Base-by-base conservation (phyloP, 2,797 vertebrate species). In the Apogon talboti region DNA sequence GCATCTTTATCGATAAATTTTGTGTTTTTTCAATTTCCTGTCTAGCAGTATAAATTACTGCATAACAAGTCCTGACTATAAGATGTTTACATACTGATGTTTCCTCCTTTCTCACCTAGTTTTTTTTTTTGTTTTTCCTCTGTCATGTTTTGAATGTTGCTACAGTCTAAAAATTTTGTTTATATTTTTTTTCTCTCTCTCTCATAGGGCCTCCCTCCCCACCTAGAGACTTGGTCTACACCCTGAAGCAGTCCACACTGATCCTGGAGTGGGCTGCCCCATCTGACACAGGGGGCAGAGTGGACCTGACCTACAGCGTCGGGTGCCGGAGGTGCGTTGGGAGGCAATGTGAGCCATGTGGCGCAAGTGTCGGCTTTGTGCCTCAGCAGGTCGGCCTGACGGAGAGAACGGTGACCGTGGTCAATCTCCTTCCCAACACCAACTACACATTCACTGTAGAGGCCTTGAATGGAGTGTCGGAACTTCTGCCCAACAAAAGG, bases 391-490 rank as follows among this genome's bases (percentile, higher is more conserved):
- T 89, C 0, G 95, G 95, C 48, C 90, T 98, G 66, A 94, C 92
- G 8, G 95, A 94, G 6, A 90, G 92, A 33, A 94, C 94, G 0
- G 96, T 96, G 65, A 97, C 96, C 0, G 91, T 98, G 87, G 89
- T 98, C 42, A 96, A 96, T 82, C 94, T 98, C 24, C 92, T 96
- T 61, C 94, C 97, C 7, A 94, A 95, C 14, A 90, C 86, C 88
- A 96, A 95, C 94, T 98, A 98, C 91, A 94, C 94, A 6, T 96
- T 98, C 82, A 94, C 94, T 0, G 96, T 98, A 64, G 94, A 90
- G 0, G 96, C 97, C 1, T 79, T 95, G 55, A 98, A 98, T 9
- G 96, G 96, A 0, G 96, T 98, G 44, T 98, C 96, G 0, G 95
- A 94, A 1, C 67, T 95, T 16, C 91, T 95, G 77, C 94, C 94